Base-by-base conservation (phyloP, 2,113 vertebrate genomes). In the Dipodomys ordii region DNA sequence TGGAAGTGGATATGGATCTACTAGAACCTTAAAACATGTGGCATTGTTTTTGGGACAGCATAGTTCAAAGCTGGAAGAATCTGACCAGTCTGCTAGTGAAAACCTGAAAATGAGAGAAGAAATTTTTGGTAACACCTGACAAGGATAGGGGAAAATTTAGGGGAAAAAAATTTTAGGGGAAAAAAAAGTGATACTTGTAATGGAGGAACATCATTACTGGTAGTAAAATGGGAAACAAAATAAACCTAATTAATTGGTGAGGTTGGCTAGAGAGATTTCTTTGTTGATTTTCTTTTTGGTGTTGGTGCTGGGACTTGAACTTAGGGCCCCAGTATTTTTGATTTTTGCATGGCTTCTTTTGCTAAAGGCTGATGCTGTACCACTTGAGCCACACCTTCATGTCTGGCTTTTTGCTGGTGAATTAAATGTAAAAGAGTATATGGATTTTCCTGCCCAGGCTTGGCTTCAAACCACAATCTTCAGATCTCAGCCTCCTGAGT, bases 241-340 rank as follows among this genome's bases (percentile, higher is more conserved):
- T 15, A 73, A 82, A 49, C 22, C 11, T 49, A 69, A 88, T 10
- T 73, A 82, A 81, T 28, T 77, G 44, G 64, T n/a, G 30, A 57
- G n/a, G 80, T 91, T 95, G 62, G 72, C 32, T 53, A 79, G 85
- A 83, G 62, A 91, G 39, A 79, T 86, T 92, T 87, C 22, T 65
- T 87, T 13, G 53, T 57, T 15, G 53, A 57, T 57, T 57, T 57
- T 57, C 53, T 57, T 57, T 57, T 57, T 57, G 12, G 16, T 57
- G 53, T 57, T 57, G 53, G 53, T 57, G 15, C 53, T 57, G 53
- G 53, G 53, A 57, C 53, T 57, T 57, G 53, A 57, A 57, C 53
- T 57, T 57, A 57, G 53, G 53, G 53, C 53, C 53, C 49, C 53
- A 57, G 53, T 4, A 57, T 16, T 57, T 57, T 57, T 57, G 53